phyloP scores from a whole-genome alignment of 2,797 vertebrate genomes.

The Salmo trutta region DNA sequence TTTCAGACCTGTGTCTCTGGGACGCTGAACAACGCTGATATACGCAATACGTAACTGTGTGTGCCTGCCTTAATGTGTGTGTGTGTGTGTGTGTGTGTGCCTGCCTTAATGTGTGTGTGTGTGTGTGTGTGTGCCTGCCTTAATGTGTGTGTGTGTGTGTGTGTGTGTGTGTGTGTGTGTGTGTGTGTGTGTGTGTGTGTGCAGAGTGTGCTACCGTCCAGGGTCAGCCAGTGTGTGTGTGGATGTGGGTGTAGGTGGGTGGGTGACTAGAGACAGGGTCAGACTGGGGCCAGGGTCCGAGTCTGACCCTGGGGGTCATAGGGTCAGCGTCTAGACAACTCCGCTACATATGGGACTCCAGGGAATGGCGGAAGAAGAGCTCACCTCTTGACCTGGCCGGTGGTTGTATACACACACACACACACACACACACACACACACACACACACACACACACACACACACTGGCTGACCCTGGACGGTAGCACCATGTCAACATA shows the following conservation, averaged over 20 bases:
- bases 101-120: constrained; percentile 21
- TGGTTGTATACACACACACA: not conserved
- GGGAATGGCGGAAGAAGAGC: no score
- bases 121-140: constrained; percentile 22
- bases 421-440: not conserved
- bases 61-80: constrained; percentile 5
- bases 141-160: not conserved
- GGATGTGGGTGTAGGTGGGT: constrained; percentile 18
- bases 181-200: constrained; percentile 14
- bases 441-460: constrained; percentile 20
- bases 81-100: constrained; percentile 17
- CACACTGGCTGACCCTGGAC: constrained; percentile 40
- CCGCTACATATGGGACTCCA: not conserved
- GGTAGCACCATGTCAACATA: constrained; percentile 54
- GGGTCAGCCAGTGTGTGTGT: not conserved
- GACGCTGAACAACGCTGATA: not conserved
- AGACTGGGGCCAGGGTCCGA: constrained; percentile 33
- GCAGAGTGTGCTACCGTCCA: no score
- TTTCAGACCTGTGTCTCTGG: not conserved
- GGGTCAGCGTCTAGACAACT: constrained; percentile 9
- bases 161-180: not conserved
- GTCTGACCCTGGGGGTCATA: constrained; percentile 14
- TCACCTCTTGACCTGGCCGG: no score
- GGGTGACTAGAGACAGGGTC: constrained; percentile 28
- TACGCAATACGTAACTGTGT: constrained; percentile 29